Evolutionary conservation across 2,113 vertebrate genomes (phyloP).

Genomic region (Scatophagus argus): DNA sequence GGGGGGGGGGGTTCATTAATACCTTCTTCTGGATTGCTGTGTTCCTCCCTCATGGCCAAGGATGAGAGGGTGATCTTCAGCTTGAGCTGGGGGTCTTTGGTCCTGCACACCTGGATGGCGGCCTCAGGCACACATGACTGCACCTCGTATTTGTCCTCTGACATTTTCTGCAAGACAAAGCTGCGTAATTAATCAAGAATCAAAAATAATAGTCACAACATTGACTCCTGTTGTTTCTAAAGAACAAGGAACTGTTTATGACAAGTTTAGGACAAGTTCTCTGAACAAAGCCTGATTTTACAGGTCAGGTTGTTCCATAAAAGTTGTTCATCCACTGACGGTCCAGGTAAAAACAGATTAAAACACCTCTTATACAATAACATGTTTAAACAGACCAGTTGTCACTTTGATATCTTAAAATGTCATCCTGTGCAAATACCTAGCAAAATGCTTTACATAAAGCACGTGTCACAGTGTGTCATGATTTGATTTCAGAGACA

Average conservation of each 20-base stretch:
- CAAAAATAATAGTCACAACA: slow-evolving; percentile 14
- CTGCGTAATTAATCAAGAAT: slow-evolving; percentile 25
- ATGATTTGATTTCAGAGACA: no score
- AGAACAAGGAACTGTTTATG: neutral
- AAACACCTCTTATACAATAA: no score
- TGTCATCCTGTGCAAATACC: no score
- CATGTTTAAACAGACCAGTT: no score
- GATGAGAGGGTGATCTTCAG: slow-evolving; percentile 95
- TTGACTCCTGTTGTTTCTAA: slow-evolving; percentile 10
- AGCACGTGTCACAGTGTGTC: no score
- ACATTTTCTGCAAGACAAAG: slow-evolving; percentile 88
- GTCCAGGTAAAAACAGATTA: no score
- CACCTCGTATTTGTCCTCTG: slow-evolving; percentile 91
- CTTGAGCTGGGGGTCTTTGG: slow-evolving; percentile 88
- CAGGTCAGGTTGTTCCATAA: no score
- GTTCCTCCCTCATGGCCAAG: slow-evolving; percentile 89
- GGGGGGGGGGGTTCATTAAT: slow-evolving; percentile 48
- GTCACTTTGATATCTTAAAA: no score
- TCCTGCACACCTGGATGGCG: slow-evolving; percentile 89
- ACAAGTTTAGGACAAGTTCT: neutral
- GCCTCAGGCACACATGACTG: slow-evolving; percentile 89
- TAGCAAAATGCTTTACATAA: no score
- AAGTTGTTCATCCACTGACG: no score
- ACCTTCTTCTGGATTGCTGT: slow-evolving; percentile 90
- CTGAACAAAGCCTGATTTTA: neutral